These are phyloP conservation scores for Dioctria linearis DNA, from an alignment of 2,888 invertebrate genomes.

Conservation along the genomic window DNA sequence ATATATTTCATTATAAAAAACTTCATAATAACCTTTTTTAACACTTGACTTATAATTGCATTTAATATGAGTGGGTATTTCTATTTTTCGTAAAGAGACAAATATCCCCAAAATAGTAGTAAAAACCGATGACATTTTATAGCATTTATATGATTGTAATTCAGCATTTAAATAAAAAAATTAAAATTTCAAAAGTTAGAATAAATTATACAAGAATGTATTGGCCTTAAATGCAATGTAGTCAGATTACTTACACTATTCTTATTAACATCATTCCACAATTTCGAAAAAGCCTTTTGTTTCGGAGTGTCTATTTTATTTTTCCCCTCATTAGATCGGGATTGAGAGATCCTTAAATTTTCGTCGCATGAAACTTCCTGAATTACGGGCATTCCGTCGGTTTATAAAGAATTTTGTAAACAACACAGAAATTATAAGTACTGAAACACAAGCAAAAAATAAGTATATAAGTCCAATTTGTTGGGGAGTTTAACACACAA, in stretches of 20 bases:
- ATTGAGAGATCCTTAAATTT: constrained; percentile 8
- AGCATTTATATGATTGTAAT: no score
- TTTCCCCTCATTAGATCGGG: constrained; percentile 3
- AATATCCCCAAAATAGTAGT: no score
- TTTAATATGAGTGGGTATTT: no score
- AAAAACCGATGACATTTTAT: no score
- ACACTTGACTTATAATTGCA: no score
- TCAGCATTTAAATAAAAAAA: no score
- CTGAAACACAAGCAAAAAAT: background rate
- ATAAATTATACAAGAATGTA: no score
- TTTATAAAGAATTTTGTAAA: constrained; percentile 8
- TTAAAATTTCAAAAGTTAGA: no score
- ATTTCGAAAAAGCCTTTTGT: constrained; percentile 4
- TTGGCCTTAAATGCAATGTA: no score
- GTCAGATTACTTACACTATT: background rate
- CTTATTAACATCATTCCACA: background rate
- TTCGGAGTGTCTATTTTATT: background rate
- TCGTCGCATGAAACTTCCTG: background rate
- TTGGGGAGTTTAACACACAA: background rate
- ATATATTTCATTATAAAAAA: no score
- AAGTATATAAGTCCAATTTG: background rate
- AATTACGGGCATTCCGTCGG: background rate
- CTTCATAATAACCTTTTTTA: no score
- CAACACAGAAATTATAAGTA: background rate
- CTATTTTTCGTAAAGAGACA: no score